Base-by-base conservation (phyloP, 1,140 invertebrate species). In the Varroa destructor region DNA sequence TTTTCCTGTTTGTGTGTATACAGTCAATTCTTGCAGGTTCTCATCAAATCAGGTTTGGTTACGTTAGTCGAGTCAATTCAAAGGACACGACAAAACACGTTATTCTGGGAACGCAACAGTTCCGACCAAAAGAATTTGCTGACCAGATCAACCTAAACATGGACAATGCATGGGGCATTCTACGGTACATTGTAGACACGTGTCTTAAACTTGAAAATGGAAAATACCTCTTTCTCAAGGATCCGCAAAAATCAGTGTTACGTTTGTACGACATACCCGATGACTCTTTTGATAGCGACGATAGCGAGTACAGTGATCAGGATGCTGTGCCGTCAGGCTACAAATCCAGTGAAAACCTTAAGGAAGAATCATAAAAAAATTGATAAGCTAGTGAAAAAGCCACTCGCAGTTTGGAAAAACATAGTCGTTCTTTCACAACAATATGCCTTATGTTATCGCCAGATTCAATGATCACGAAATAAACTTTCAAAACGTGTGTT, bases 101-200 rank as follows among this genome's bases (percentile, higher is more conserved):
- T 14, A 97, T 99, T 74, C 83, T 99, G 54, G 95, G 95, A 43
- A 98, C 93, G 3, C 95, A 99, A 80, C 95, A 99, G 79, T 98
- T 96, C 80, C 96, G 95, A 78, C 97, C 97, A 1, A 87, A 89
- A 76, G 96, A 99, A 82, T 99, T 99, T 81, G 95, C 95, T 6
- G 91, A 89, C 2, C 96, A 99, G 81, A 99, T 99, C 76, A 98
- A 96, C 82, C 81, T 99, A 74, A 98, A 95, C 78, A 95, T 99
- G 93, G 97, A 99, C 78, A 99, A 99, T 81, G 93, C 90, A 1
- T 99, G 96, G 96, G 97, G 95, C 73, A 91, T 99, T 71, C 81
- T 99, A 14, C 85, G 95, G 4, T 98, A 93, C 79, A 96, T 99
- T 75, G 90, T 99, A 77, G 95, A 99, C 78, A 89, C 95, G 73